Base-by-base conservation (phyloP, 2,888 invertebrate species). In the Chymomyza amoena region DNA sequence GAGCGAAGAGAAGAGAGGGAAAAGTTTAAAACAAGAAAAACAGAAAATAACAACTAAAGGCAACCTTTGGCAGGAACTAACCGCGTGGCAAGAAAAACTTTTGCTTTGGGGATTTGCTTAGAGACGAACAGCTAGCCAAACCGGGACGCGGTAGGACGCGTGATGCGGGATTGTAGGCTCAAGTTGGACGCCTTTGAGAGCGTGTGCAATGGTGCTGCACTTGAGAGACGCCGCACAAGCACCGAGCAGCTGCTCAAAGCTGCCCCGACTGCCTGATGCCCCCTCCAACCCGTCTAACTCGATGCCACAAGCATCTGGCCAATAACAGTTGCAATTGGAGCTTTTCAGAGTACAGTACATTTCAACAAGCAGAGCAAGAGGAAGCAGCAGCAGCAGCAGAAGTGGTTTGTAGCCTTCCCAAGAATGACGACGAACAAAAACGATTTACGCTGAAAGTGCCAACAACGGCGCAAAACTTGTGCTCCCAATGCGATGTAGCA, bases 161-260 rank as follows among this genome's bases (percentile, higher is more conserved):
- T 32, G 1, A 7, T 32, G 32, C 61, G 77, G 68, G 61, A 60
- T 68, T 79, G 78, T 73, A 82, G 87, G 73, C 73, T 69, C 61
- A 73, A 16, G 73, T 45, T 56, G 36, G 16, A 16, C 61, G 54
- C 56, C n/a, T 62, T 45, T 32, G 60, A 32, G 60, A 60, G 36
- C 36, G 32, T 10, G 28, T 66, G 20, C 52, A 45, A 51, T 76
- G 67, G 84, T 72, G 72, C 78, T 88, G 82, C 82, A 84, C 84
- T 84, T 84, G 73, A 84, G 89, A 84, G 89, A 81, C 84, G 88
- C 75, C 87, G 72, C 87, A 77, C 70, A 76, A 87, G 77, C 84
- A 72, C 81, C 79, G 68, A 28, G 25, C 57, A 28, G 57, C 57
- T 28, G 54, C 54, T 54, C 3, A 18, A 54, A 54, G 20, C 16